These are phyloP conservation scores for Climacteris rufus DNA, from an alignment of 2,113 vertebrate species.

Conservation along the genomic window DNA sequence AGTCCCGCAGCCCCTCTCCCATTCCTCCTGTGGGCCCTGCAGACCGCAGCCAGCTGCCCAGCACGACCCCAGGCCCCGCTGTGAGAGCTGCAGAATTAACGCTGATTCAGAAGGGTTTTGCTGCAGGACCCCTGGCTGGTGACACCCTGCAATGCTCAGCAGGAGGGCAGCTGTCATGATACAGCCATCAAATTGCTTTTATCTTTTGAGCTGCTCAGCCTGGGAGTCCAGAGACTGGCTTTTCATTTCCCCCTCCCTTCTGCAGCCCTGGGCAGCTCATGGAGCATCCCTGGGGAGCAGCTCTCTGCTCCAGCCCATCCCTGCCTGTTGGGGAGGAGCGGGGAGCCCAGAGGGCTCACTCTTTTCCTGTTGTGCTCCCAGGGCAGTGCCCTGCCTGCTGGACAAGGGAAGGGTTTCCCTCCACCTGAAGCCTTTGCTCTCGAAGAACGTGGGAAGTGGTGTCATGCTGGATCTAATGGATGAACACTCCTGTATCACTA, in stretches of 20 bases:
- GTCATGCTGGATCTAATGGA: too few relatives aligned
- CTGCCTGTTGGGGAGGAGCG: too few relatives aligned
- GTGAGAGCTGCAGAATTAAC: not conserved
- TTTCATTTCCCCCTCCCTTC: not conserved
- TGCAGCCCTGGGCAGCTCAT: not conserved
- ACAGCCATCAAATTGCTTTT: not conserved
- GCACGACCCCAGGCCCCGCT: accelerated
- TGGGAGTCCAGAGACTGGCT: not conserved
- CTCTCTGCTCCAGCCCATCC: too few relatives aligned
- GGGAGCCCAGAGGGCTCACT: not conserved
- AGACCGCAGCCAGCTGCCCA: not conserved
- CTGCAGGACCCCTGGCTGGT: not conserved
- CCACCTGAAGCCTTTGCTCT: not conserved
- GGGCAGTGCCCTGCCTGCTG: not conserved
- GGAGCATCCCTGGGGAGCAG: not conserved
- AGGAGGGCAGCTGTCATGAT: accelerated
- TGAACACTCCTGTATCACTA: accelerated
- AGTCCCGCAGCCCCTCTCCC: not conserved
- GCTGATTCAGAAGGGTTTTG: not conserved
- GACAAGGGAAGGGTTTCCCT: not conserved
- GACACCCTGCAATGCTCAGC: not conserved
- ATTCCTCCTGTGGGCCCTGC: accelerated
- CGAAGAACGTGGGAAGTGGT: not conserved
- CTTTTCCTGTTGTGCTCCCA: accelerated
- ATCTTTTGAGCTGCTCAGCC: not conserved